Percentiles rank a stretch among this genome's conserved stretches.
Evolutionary conservation across 2,888 invertebrate species (phyloP).

Genomic region (Caradrina clavipalpis): DNA sequence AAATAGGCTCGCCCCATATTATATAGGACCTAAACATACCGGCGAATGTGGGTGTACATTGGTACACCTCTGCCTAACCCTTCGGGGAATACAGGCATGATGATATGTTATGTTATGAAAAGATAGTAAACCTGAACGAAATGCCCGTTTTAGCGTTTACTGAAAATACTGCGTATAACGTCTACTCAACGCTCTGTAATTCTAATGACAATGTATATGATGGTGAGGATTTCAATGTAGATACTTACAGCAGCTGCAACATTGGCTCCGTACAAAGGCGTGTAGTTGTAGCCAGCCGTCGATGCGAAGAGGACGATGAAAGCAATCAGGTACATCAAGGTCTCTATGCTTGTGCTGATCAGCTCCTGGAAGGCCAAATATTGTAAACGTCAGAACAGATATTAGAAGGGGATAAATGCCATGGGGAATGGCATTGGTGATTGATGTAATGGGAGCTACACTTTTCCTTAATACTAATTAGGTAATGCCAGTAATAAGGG

Average conservation of each 20-base stretch:
- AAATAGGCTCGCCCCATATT: too few relatives aligned
- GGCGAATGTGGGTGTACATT: too few relatives aligned
- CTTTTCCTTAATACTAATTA: not conserved
- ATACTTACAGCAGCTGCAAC: constrained; percentile 94
- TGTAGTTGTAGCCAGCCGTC: constrained; percentile 80
- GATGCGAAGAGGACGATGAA: constrained; percentile 95
- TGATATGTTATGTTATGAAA: too few relatives aligned
- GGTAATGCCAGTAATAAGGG: too few relatives aligned
- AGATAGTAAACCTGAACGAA: not conserved
- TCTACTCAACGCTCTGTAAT: not conserved
- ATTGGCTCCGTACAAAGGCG: constrained; percentile 88
- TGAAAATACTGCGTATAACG: not conserved
- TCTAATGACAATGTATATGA: not conserved
- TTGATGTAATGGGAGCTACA: not conserved
- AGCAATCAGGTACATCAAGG: constrained; percentile 94
- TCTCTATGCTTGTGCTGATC: constrained; percentile 93
- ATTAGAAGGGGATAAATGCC: not conserved
- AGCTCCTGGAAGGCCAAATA: constrained; percentile 93
- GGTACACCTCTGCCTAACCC: too few relatives aligned
- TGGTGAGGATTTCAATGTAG: constrained; percentile 6
- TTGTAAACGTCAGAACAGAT: constrained; percentile 5
- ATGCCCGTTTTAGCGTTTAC: not conserved
- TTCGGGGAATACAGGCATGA: too few relatives aligned
- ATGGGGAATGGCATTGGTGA: not conserved
- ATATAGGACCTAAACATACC: too few relatives aligned